A percentile compares a stretch with the other conserved stretches of the same genome.
These are phyloP conservation scores for Papilio gigon DNA, from an alignment of 2,888 invertebrate genomes.

Conservation along the genomic window DNA sequence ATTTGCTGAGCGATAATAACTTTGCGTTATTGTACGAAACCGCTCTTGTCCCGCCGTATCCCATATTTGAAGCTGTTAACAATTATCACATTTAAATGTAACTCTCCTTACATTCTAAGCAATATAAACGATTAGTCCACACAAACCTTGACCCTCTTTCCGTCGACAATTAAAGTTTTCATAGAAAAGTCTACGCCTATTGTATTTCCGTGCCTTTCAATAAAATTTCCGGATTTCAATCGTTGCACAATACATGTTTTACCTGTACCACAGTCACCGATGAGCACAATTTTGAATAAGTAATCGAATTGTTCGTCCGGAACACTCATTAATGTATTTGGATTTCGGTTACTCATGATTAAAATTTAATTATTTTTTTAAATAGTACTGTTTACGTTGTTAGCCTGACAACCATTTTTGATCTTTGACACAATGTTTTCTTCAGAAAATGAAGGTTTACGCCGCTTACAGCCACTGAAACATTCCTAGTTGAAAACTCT, in stretches of 20 bases:
- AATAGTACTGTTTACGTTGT: slow-evolving; percentile 63
- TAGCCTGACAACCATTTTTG: slow-evolving; percentile 51
- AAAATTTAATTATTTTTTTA: slow-evolving; percentile 52
- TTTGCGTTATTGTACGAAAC: slow-evolving; percentile 98
- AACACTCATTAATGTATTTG: slow-evolving; percentile 88
- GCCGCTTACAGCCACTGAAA: background rate
- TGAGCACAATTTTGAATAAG: slow-evolving; percentile 96
- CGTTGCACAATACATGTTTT: slow-evolving; percentile 98
- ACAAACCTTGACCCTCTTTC: slow-evolving; percentile 95
- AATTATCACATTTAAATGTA: slow-evolving; percentile 48
- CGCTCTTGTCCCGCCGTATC: slow-evolving; percentile 98
- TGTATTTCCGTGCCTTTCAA: slow-evolving; percentile 97
- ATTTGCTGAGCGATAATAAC: slow-evolving; percentile 98
- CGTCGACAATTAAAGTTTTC: slow-evolving; percentile 97
- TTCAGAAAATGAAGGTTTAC: background rate
- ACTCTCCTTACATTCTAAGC: slow-evolving; percentile 39
- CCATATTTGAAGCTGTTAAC: slow-evolving; percentile 93
- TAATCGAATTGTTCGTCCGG: slow-evolving; percentile 95
- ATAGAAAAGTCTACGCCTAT: slow-evolving; percentile 99
- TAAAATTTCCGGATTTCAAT: slow-evolving; percentile 97
- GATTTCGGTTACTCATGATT: slow-evolving; percentile 88
- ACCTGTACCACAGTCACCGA: slow-evolving; percentile 95
- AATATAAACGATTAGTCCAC: slow-evolving; percentile 49
- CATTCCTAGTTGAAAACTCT: background rate
- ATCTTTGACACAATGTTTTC: slow-evolving; percentile 33